Evolutionary conservation across 2,113 vertebrate species (phyloP), one percentile per base, ranked within the genome.

Genomic region (Chrysemys picta): DNA sequence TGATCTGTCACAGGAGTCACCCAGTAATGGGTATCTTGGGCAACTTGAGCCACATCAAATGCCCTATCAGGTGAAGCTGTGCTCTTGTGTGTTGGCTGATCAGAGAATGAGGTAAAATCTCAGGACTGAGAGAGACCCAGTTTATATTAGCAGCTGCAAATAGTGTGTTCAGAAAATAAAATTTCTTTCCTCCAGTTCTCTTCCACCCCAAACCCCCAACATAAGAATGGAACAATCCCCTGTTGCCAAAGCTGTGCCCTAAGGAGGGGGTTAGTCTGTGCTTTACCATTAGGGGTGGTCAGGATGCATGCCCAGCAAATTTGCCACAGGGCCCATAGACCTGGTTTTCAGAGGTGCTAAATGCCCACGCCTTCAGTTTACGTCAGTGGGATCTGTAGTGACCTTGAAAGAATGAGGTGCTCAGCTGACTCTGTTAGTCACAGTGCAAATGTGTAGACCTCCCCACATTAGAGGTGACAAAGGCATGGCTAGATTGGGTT

Each of bases 381-480:
- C 80, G 82, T 93, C 42, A 49, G 29, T 38, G 84, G 12, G 56
- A n/a, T 83, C 69, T 95, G 82, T 57, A 82, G 50, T 97, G 95
- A 97, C 89, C 85, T 95, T 91, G 81, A 83, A 89, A 82, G 31
- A 85, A 89, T 85, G 88, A 84, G 89, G 54, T 93, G 54, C 80
- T 10, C 87, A 85, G 29, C 27, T 89, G 0, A 0, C 79, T 42
- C 19, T 93, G 90, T 80, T 96, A 93, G 97, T 95, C 89, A 85
- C 69, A 90, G 82, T 88, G 85, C 29, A 91, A 95, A 86, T 29
- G 83, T 69, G 83, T 62, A 90, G 76, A 38, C 49, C 56, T 95
- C 89, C 89, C 82, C 88, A 84, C 87, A 83, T 95, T 90, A 95
- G 87, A 50, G 50, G 14, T 50, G 50, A 14, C 13, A 50, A 50